phyloP scores from a whole-genome alignment of 1,140 invertebrate species.

The Cataglyphis hispanica region DNA sequence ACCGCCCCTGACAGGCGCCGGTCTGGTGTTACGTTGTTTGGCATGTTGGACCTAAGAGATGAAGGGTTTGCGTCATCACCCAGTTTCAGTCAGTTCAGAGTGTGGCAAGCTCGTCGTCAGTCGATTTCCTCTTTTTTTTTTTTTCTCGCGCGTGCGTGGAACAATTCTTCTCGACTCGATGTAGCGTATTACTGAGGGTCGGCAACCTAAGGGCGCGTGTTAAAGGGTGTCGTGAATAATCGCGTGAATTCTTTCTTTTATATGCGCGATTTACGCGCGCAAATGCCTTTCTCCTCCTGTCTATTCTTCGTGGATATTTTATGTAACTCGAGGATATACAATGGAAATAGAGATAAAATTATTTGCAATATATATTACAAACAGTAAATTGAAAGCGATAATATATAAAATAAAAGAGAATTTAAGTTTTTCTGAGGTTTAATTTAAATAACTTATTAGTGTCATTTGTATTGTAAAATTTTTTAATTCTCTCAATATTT shows the following conservation, averaged over 20 bases:
- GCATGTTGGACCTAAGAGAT: slow-evolving; percentile 35
- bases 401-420: no score
- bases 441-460: no score
- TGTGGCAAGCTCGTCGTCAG: neutral
- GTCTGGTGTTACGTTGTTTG: slow-evolving; percentile 35
- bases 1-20: slow-evolving; percentile 11
- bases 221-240: neutral
- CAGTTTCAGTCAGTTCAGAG: slow-evolving; percentile 38
- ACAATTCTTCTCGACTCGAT: slow-evolving; percentile 16
- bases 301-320: slow-evolving; percentile 1
- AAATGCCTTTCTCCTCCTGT: neutral
- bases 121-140: slow-evolving; percentile 24
- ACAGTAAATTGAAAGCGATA: no score
- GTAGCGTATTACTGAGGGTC: neutral
- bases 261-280: slow-evolving; percentile 9
- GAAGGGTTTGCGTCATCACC: slow-evolving; percentile 56
- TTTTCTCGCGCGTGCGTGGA: slow-evolving; percentile 24
- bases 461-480: no score
- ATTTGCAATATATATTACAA: neutral
- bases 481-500: no score
- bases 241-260: neutral
- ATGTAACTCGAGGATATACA: no score
- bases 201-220: slow-evolving; percentile 12
- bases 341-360: neutral
- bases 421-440: no score